phyloP scores from a whole-genome alignment of 1,140 invertebrate species.

The Dinothrombium tinctorium region DNA sequence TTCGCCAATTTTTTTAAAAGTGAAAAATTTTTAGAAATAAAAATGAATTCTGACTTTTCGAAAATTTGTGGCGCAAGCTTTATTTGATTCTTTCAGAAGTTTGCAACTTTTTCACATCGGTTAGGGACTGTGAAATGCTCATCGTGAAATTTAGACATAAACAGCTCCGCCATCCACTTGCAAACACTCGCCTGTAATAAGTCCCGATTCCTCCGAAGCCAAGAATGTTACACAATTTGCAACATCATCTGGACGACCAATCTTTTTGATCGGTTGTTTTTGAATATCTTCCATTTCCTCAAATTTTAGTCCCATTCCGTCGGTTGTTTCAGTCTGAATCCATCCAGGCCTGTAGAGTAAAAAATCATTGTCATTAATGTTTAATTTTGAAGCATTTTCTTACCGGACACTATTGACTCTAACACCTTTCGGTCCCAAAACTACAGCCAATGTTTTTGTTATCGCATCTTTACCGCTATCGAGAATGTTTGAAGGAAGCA shows the following conservation, averaged over 20 bases:
- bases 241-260: conserved; percentile 19
- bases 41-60: too few relatives aligned
- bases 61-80: too few relatives aligned
- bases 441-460: conserved; percentile 30
- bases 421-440: conserved; percentile 20
- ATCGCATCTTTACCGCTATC: too few relatives aligned
- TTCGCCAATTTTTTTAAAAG: too few relatives aligned
- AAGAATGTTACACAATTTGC: conserved; percentile 54
- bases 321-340: conserved; percentile 6
- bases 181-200: conserved; percentile 50
- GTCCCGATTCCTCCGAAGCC: conserved; percentile 48
- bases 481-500: too few relatives aligned
- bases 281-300: background rate
- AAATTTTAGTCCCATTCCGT: background rate
- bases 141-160: too few relatives aligned
- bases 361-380: background rate
- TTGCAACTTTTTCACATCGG: too few relatives aligned
- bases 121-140: too few relatives aligned
- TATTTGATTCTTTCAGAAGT: too few relatives aligned
- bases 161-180: conserved; percentile 70
- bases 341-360: background rate
- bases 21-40: too few relatives aligned
- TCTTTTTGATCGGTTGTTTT: conserved; percentile 2
- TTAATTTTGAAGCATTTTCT: conserved; percentile 1
- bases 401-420: conserved; percentile 17